Conservation (phyloP, 2,888 invertebrate genomes). For the Ceriagrion tenellum region DNA sequence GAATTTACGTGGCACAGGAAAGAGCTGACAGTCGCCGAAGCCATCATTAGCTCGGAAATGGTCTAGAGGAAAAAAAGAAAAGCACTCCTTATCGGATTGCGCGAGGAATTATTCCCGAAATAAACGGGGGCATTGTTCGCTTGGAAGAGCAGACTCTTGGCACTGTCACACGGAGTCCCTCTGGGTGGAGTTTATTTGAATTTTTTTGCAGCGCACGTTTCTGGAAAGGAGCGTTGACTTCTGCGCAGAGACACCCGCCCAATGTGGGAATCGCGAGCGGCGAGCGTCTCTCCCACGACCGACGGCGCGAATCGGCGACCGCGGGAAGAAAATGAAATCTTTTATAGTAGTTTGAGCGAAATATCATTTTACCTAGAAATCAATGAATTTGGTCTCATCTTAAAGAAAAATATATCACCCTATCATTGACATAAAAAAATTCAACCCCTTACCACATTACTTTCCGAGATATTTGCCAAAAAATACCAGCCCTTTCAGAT, state of each 20-base stretch:
- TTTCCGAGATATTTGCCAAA: too few relatives aligned
- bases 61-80: background rate
- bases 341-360: too few relatives aligned
- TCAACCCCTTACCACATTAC: too few relatives aligned
- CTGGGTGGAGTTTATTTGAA: too few relatives aligned
- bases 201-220: background rate
- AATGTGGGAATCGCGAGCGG: background rate
- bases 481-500: too few relatives aligned
- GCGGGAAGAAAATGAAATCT: too few relatives aligned
- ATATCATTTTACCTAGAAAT: too few relatives aligned
- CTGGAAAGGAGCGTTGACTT: background rate
- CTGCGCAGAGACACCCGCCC: background rate
- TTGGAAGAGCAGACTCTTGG: background rate
- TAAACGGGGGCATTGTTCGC: background rate
- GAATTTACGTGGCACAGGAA: background rate
- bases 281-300: background rate
- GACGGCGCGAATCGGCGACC: too few relatives aligned
- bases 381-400: too few relatives aligned
- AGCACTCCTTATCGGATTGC: background rate
- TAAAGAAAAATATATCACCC: too few relatives aligned
- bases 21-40: background rate
- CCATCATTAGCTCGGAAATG: background rate
- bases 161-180: background rate
- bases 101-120: background rate
- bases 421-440: too few relatives aligned